A percentile compares a stretch with the other conserved stretches of the same genome.
Evolutionary conservation across 1,140 invertebrate genomes (phyloP).

Genomic region (Zophobas morio): DNA sequence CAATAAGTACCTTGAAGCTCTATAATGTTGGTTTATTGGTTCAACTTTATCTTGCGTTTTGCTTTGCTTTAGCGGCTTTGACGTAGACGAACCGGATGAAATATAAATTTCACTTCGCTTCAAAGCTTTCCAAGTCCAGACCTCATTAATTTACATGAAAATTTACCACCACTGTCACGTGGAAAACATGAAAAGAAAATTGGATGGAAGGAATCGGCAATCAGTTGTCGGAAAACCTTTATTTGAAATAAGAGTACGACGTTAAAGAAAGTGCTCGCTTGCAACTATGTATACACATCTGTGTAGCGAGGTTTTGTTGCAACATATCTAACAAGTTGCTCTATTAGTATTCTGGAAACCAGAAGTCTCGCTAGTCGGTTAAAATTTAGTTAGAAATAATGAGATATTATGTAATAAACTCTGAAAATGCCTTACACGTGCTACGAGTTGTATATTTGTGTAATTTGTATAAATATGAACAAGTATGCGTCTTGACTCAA

Average conservation of each 20-base stretch:
- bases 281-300: conserved; percentile 15
- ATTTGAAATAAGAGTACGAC: conserved; percentile 1
- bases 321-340: not conserved
- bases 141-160: conserved; percentile 42
- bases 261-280: conserved; percentile 5
- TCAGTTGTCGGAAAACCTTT: conserved; percentile 6
- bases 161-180: conserved; percentile 38
- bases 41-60: conserved; percentile 10
- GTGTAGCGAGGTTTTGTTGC: not conserved
- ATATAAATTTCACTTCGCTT: conserved; percentile 33
- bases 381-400: conserved; percentile 32
- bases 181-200: conserved; percentile 36
- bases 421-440: conserved; percentile 31
- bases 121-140: conserved; percentile 36
- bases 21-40: conserved; percentile 20
- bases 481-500: conserved; percentile 33
- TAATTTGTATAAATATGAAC: conserved; percentile 41
- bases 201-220: conserved; percentile 26
- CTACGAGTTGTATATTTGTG: conserved; percentile 24
- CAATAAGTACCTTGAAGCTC: conserved; percentile 12
- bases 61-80: conserved; percentile 19
- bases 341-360: conserved; percentile 16
- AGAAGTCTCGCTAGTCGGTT: conserved; percentile 4
- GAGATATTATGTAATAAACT: conserved; percentile 30
- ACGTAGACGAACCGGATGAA: conserved; percentile 39